Evolutionary conservation across 2,113 vertebrate genomes (phyloP).

Genomic region (Ctenodactylus gundi): DNA sequence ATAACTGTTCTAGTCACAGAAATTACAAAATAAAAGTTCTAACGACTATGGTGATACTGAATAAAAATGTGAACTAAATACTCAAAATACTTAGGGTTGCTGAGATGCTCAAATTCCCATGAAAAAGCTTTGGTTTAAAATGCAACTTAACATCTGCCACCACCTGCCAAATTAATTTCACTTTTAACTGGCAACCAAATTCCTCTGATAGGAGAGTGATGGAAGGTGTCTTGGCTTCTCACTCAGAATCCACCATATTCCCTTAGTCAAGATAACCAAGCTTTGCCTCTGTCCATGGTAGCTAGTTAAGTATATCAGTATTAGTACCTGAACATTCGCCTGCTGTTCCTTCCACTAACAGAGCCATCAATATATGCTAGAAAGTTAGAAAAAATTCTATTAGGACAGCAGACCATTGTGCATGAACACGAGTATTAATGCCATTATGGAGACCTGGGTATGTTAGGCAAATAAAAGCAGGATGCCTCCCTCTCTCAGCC

Average conservation of each 20-base stretch:
- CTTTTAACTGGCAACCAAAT: conserved; percentile 8
- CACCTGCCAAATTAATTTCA: background rate
- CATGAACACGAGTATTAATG: background rate
- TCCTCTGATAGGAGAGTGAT: background rate
- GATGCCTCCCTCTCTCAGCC: background rate
- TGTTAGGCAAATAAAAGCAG: conserved; percentile 27
- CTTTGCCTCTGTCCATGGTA: background rate
- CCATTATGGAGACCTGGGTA: background rate
- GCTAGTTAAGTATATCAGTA: background rate
- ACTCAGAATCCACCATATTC: background rate
- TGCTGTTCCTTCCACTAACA: background rate
- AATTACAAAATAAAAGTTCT: conserved; percentile 18
- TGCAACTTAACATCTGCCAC: background rate
- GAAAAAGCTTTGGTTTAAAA: background rate
- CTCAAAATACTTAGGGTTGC: background rate
- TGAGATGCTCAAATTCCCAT: background rate
- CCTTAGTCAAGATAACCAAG: background rate
- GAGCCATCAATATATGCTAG: background rate
- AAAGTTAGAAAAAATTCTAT: background rate
- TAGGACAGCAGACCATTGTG: background rate
- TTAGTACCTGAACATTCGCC: background rate
- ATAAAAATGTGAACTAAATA: background rate
- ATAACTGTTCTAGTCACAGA: background rate
- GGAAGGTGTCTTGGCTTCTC: background rate
- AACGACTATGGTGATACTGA: background rate